phyloP scores from a whole-genome alignment of 2,888 invertebrate genomes.

The Himalopsyche kuldschensis region DNA sequence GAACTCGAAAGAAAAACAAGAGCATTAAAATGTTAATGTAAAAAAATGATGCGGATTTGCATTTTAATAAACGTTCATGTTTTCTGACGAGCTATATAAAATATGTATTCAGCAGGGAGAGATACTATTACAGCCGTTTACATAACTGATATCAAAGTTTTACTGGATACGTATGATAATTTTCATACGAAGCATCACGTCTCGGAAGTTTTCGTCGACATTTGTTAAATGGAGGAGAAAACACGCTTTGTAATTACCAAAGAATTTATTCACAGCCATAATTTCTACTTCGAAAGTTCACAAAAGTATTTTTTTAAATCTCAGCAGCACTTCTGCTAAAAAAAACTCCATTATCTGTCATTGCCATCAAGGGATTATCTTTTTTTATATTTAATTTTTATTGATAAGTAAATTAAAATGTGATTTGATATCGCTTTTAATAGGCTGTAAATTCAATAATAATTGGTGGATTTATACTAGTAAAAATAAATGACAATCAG shows the following conservation, averaged over 20 bases:
- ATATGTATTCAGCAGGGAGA: neutral
- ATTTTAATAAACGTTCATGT: neutral
- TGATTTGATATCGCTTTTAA: too few species aligned
- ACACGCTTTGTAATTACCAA: neutral
- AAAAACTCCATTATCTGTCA: too few species aligned
- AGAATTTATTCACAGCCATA: neutral
- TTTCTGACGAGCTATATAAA: neutral
- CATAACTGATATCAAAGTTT: neutral
- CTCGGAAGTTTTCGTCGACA: neutral
- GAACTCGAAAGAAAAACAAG: neutral
- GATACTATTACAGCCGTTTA: neutral
- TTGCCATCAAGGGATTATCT: too few species aligned
- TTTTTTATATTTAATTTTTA: too few species aligned
- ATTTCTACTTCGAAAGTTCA: neutral
- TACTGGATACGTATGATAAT: neutral
- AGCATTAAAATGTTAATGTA: neutral
- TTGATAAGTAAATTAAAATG: too few species aligned
- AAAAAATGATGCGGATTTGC: neutral
- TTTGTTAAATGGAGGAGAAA: neutral
- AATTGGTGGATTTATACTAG: too few species aligned
- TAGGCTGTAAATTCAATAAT: too few species aligned
- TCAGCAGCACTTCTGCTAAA: neutral
- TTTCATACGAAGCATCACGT: neutral
- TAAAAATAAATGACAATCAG: too few species aligned
- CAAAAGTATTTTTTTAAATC: neutral